These are phyloP conservation scores for Argynnis bischoffii DNA, from an alignment of 2,888 invertebrate species.

Conservation along the genomic window DNA sequence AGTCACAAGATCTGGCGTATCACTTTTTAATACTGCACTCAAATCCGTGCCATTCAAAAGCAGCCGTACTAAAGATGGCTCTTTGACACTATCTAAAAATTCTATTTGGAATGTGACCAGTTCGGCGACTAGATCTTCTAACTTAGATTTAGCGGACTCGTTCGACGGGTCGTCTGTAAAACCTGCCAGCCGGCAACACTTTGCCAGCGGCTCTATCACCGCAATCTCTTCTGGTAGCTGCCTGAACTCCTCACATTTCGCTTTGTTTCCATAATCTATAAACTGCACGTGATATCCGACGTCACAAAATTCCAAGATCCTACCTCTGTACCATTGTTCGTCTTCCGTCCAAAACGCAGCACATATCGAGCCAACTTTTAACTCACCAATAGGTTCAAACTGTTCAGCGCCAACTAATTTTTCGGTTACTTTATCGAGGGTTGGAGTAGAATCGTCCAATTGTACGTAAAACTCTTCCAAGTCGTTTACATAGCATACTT, in stretches of 20 bases:
- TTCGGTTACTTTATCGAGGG: constrained; percentile 84
- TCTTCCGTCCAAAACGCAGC: constrained; percentile 86
- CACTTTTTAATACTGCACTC: constrained; percentile 42
- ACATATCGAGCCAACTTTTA: constrained; percentile 83
- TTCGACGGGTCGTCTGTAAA: constrained; percentile 75
- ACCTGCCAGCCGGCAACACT: constrained; percentile 83
- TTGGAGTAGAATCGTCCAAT: constrained; percentile 78
- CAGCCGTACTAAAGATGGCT: constrained; percentile 83
- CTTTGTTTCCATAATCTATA: constrained; percentile 87
- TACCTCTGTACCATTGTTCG: constrained; percentile 85
- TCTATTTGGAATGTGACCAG: constrained; percentile 81
- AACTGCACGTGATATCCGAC: constrained; percentile 83
- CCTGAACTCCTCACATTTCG: constrained; percentile 82
- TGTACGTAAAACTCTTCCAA: constrained; percentile 89
- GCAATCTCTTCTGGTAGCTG: constrained; percentile 83
- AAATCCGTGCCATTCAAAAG: constrained; percentile 78
- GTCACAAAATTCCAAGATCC: constrained; percentile 82
- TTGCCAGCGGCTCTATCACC: constrained; percentile 82
- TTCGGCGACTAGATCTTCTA: constrained; percentile 62
- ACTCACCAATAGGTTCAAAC: constrained; percentile 75
- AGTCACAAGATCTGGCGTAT: constrained; percentile 28
- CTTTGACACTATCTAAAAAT: constrained; percentile 81
- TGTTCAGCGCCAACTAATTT: constrained; percentile 77
- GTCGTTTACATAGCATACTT: constrained; percentile 85
- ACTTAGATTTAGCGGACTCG: constrained; percentile 59